Evolutionary conservation across 2,888 invertebrate species (phyloP).

Genomic region (Nymphalis c-album): DNA sequence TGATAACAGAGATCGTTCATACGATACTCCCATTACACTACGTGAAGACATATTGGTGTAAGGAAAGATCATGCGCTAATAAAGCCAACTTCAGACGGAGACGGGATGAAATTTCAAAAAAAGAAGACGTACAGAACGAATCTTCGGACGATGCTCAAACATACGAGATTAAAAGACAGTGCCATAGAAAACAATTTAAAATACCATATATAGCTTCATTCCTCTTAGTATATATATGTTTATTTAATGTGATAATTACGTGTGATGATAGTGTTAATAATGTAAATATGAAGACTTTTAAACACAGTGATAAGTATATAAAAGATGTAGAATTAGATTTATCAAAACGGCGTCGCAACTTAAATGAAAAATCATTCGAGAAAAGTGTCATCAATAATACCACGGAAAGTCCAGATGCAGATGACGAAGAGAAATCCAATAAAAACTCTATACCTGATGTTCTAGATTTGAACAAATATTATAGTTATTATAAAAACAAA

Average conservation of each 20-base stretch:
- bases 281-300: constrained; percentile 56
- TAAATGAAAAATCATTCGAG: constrained; percentile 47
- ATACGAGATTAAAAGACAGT: constrained; percentile 62
- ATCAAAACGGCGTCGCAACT: constrained; percentile 52
- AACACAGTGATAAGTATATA: constrained; percentile 46
- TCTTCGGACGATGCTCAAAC: constrained; percentile 73
- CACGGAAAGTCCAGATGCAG: constrained; percentile 53
- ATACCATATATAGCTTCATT: constrained; percentile 59
- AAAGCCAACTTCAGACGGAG: constrained; percentile 56
- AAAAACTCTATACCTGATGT: constrained; percentile 53
- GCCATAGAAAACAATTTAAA: constrained; percentile 39
- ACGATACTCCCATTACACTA: constrained; percentile 65
- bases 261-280: constrained; percentile 76
- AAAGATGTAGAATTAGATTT: constrained; percentile 49
- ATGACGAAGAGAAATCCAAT: constrained; percentile 55
- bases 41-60: constrained; percentile 51
- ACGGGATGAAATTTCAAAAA: constrained; percentile 40
- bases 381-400: constrained; percentile 52
- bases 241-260: constrained; percentile 75
- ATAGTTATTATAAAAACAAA: constrained; percentile 58
- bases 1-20: constrained; percentile 73
- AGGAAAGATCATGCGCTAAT: constrained; percentile 52
- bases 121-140: constrained; percentile 47
- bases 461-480: constrained; percentile 60
- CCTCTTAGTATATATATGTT: constrained; percentile 67